These are phyloP conservation scores for Pseudotriccus pelzelni DNA, from an alignment of 2,797 vertebrate species.

Conservation along the genomic window DNA sequence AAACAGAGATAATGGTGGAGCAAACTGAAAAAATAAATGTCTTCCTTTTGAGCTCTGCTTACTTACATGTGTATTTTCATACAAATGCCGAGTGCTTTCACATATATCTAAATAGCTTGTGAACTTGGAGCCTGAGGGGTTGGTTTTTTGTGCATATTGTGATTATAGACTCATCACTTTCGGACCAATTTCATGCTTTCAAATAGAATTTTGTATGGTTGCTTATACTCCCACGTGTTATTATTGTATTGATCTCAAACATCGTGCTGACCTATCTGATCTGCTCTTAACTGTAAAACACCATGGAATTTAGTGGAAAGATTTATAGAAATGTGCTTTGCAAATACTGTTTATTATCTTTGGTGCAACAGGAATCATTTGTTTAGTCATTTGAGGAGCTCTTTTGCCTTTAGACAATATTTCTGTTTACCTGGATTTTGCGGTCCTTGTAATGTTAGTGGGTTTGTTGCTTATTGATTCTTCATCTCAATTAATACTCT, in stretches of 20 bases:
- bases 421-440: neutral
- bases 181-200: neutral
- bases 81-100: neutral
- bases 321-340: neutral
- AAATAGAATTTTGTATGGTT: neutral
- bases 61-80: neutral
- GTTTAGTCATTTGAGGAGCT: neutral
- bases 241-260: constrained; percentile 7
- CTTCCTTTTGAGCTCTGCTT: neutral
- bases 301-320: neutral
- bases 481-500: neutral
- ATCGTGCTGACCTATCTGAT: neutral
- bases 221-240: neutral
- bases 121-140: neutral
- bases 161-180: neutral
- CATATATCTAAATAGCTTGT: neutral
- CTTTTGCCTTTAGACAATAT: neutral
- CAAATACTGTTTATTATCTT: neutral
- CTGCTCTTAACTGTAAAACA: neutral
- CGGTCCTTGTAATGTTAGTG: neutral
- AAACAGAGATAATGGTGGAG: neutral
- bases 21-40: neutral
- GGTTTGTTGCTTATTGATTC: neutral
- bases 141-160: neutral
- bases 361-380: neutral